Evolutionary conservation across 2,797 vertebrate species (phyloP).

Genomic region (Sebastiscus albofasciatus): DNA sequence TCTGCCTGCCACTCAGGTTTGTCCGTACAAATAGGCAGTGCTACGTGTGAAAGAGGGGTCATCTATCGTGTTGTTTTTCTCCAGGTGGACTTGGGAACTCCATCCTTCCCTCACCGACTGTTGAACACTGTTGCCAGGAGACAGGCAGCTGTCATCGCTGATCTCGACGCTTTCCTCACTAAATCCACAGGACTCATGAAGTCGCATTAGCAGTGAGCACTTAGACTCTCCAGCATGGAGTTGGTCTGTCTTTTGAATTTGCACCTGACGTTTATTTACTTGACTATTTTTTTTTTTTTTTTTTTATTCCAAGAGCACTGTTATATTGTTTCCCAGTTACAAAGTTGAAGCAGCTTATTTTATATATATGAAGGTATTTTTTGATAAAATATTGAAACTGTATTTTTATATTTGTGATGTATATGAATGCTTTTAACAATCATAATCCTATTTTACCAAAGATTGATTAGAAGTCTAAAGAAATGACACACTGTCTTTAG

Average conservation of each 20-base stretch:
- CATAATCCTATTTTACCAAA: slow-evolving; percentile 64
- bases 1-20: not conserved
- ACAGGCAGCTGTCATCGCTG: slow-evolving; percentile 90
- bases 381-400: slow-evolving; percentile 41
- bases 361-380: slow-evolving; percentile 43
- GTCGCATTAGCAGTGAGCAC: slow-evolving; percentile 62
- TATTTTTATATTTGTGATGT: slow-evolving; percentile 57
- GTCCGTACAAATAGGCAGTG: not conserved
- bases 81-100: slow-evolving; percentile 93
- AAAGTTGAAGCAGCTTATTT: slow-evolving; percentile 64
- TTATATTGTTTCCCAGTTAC: slow-evolving; percentile 45
- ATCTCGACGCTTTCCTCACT: slow-evolving; percentile 86
- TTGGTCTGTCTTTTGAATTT: slow-evolving; percentile 57
- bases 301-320: slow-evolving; percentile 63
- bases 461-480: slow-evolving; percentile 14
- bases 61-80: not conserved
- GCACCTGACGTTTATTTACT: slow-evolving; percentile 74
- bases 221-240: slow-evolving; percentile 52
- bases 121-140: slow-evolving; percentile 83
- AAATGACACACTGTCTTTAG: slow-evolving; percentile 1
- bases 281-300: slow-evolving; percentile 56
- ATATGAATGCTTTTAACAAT: slow-evolving; percentile 51
- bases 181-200: slow-evolving; percentile 41
- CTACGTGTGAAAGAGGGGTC: not conserved
- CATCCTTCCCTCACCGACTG: slow-evolving; percentile 86